Conservation (phyloP, 2,888 invertebrate species). For the Chaetoderma sp. region DNA sequence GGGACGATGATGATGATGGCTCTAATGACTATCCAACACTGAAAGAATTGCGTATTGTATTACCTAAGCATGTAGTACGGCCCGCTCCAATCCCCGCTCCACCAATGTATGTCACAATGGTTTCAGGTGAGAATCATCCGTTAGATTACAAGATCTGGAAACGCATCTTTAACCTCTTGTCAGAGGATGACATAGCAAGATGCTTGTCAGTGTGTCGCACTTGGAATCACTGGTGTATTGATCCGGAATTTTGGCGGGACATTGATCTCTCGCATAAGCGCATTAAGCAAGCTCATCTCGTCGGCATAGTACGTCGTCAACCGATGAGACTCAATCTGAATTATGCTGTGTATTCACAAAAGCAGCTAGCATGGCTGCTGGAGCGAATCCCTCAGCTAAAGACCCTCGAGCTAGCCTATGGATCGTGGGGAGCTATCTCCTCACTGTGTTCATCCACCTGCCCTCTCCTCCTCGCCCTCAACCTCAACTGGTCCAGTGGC, state of each 20-base stretch:
- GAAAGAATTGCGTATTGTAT: background rate
- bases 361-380: conserved; percentile 93
- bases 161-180: conserved; percentile 69
- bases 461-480: conserved; percentile 80
- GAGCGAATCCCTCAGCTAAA: conserved; percentile 86
- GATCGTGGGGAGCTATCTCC: conserved; percentile 80
- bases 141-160: conserved; percentile 67
- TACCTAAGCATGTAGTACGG: conserved; percentile 50
- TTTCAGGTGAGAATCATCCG: conserved; percentile 48
- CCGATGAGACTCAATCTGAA: conserved; percentile 86
- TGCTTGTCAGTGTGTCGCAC: conserved; percentile 83
- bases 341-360: conserved; percentile 88
- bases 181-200: conserved; percentile 74
- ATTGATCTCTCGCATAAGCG: conserved; percentile 80
- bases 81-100: conserved; percentile 60
- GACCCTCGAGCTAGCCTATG: conserved; percentile 80
- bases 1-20: too few species aligned
- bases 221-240: conserved; percentile 88
- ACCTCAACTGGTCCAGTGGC: conserved; percentile 88
- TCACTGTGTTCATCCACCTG: conserved; percentile 86
- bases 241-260: conserved; percentile 85
- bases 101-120: conserved; percentile 47
- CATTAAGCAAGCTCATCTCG: conserved; percentile 80
- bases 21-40: background rate
- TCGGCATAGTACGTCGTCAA: conserved; percentile 89